Evolutionary conservation across 2,113 vertebrate genomes (phyloP).

Genomic region (Hydropotes inermis): DNA sequence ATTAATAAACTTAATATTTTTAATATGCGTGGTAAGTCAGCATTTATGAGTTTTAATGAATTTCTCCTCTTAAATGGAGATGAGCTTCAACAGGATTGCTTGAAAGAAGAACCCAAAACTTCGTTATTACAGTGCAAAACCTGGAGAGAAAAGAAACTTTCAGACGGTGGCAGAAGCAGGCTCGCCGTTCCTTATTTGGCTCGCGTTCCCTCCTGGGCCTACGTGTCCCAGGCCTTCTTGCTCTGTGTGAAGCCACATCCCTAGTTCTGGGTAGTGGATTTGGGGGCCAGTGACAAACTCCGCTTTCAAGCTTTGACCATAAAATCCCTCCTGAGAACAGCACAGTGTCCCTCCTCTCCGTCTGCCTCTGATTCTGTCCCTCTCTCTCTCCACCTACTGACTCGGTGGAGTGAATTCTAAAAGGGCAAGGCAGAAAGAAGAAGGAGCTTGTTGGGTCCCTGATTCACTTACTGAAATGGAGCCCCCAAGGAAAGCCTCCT

Average conservation of each 20-base stretch:
- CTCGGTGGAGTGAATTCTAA: not conserved
- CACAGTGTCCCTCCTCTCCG: not conserved
- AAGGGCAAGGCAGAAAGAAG: not conserved
- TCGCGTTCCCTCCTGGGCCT: not conserved
- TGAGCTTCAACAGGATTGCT: not conserved
- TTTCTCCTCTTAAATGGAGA: not conserved
- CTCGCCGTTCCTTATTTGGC: not conserved
- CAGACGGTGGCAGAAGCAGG: not conserved
- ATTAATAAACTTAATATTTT: not conserved
- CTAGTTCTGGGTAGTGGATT: not conserved
- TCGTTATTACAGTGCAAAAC: not conserved
- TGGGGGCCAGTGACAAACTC: not conserved
- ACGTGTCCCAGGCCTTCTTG: accelerated
- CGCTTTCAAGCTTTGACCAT: not conserved
- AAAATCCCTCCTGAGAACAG: not conserved
- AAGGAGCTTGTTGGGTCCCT: not conserved
- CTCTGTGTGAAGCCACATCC: not conserved
- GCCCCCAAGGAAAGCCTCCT: not conserved
- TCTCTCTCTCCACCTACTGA: not conserved
- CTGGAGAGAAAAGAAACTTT: not conserved
- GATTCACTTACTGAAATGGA: not conserved
- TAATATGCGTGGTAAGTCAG: not conserved
- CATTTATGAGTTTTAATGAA: not conserved
- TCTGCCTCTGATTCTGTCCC: not conserved
- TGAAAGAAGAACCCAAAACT: not conserved